Conservation (phyloP, 2,888 invertebrate species). For the Pammene fasciana region DNA sequence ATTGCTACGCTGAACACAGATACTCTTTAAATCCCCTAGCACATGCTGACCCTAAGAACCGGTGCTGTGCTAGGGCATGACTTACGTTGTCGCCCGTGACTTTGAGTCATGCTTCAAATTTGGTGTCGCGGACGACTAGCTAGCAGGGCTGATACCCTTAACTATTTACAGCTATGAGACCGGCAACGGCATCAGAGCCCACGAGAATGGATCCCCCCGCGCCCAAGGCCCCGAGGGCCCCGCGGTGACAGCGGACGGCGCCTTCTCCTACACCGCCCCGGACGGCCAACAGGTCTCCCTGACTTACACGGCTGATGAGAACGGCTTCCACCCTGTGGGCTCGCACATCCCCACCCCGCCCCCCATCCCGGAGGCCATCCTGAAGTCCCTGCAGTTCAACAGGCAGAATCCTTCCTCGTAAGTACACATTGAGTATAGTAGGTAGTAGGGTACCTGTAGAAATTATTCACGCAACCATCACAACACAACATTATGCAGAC, state of each 20-base stretch:
- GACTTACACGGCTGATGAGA: slow-evolving; percentile 87
- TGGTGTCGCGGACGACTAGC: too few relatives aligned
- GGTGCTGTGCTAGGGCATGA: too few relatives aligned
- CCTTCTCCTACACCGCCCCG: slow-evolving; percentile 85
- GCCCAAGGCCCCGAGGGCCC: slow-evolving; percentile 75
- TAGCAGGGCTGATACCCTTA: background rate
- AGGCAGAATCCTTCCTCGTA: slow-evolving; percentile 66
- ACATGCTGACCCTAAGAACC: too few relatives aligned
- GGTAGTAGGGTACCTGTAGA: too few relatives aligned
- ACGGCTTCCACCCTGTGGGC: slow-evolving; percentile 85
- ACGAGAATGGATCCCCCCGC: slow-evolving; percentile 81
- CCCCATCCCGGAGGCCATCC: slow-evolving; percentile 81
- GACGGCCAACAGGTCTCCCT: slow-evolving; percentile 84
- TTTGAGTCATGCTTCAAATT: too few relatives aligned
- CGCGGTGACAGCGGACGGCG: slow-evolving; percentile 84
- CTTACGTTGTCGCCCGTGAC: too few relatives aligned
- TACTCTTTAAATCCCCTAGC: too few relatives aligned
- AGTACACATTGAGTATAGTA: slow-evolving; percentile 47
- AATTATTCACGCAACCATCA: too few relatives aligned
- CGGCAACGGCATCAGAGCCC: slow-evolving; percentile 84
- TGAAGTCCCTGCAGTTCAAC: slow-evolving; percentile 72
- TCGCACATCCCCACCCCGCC: slow-evolving; percentile 84
- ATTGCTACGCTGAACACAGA: too few relatives aligned
- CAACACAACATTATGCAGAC: too few relatives aligned
- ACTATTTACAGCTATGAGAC: slow-evolving; percentile 78